Evolutionary conservation across 2,797 vertebrate genomes (phyloP).

Genomic region (Rhincodon typus): DNA sequence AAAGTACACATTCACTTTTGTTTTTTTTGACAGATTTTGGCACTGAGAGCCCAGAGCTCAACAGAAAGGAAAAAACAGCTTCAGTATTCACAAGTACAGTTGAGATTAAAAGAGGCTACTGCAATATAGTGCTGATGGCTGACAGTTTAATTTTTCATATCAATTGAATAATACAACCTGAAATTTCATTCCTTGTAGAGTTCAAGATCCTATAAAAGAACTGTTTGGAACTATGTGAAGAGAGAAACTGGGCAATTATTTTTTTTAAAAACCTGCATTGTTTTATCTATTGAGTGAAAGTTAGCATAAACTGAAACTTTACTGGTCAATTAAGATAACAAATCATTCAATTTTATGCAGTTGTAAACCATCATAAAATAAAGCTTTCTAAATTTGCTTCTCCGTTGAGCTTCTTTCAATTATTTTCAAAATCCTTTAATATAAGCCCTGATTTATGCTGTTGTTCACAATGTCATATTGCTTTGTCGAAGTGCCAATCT

Average conservation of each 20-base stretch:
- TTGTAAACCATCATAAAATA: not conserved
- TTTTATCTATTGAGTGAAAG: not conserved
- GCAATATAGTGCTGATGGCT: not conserved
- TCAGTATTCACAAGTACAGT: not conserved
- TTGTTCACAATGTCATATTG: not conserved
- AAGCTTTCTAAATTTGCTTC: not conserved
- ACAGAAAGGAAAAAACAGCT: slow-evolving; percentile 10
- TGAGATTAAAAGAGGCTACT: not conserved
- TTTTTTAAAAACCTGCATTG: not conserved
- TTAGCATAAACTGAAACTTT: not conserved
- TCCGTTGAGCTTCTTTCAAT: not conserved
- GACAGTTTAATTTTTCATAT: not conserved
- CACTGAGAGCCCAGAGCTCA: not conserved
- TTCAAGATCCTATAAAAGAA: not conserved
- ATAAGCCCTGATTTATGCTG: not conserved
- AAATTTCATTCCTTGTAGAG: not conserved
- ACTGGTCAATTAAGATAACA: not conserved
- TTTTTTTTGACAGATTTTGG: slow-evolving; percentile 1
- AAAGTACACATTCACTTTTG: slow-evolving; percentile 5
- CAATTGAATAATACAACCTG: not conserved
- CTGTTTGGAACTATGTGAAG: not conserved
- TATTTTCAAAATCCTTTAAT: not conserved
- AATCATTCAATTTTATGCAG: not conserved
- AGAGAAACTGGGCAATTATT: not conserved
- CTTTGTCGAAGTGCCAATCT: not conserved